Base-by-base conservation (phyloP, 2,113 vertebrate genomes). In the Apus apus region DNA sequence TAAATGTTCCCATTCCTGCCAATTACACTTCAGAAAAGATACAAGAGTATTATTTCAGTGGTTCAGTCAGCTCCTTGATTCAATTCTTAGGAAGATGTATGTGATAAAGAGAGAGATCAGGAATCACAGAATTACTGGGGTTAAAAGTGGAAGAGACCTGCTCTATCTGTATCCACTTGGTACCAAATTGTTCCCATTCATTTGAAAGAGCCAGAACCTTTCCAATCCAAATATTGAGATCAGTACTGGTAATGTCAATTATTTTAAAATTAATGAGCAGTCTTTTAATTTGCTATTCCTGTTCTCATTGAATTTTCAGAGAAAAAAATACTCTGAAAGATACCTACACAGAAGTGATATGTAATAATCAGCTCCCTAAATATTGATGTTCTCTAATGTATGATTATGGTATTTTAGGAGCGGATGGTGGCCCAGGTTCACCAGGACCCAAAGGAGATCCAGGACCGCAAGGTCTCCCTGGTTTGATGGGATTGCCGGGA, bases 361-460 rank as follows among this genome's bases (percentile, higher is more conserved):
- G 26, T 38, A 40, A 40, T 80, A 43, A 74, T 15, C n/a, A 43
- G 6, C 27, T 61, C 1, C 62, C 23, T 65, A 60, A 19, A 9
- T 34, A 54, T 73, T 51, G 34, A 14, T 51, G n/a, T 18, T 51
- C 10, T 68, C 72, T 94, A 92, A 88, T 64, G 43, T 43, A 26
- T 68, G 16, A n/a, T 50, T 93, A 36, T 73, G 74, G 26, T 97
- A 68, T 88, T 77, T 50, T 90, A 96, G 99, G 99, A 89, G 97
- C 95, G 65, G 73, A 58, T 9, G 99, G 99, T 40, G 98, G 97
- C 97, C 98, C 99, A 15, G 99, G 99, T 19, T 98, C 98, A 90
- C 98, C 98, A 13, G 99, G 99, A 56, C 6, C 82, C 26, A 99
- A 98, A 97, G 99, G 99, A 17, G 94, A 97, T 25, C 96, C 94